These are phyloP conservation scores for Manis javanica DNA, from an alignment of 2,797 vertebrate species.

Conservation along the genomic window DNA sequence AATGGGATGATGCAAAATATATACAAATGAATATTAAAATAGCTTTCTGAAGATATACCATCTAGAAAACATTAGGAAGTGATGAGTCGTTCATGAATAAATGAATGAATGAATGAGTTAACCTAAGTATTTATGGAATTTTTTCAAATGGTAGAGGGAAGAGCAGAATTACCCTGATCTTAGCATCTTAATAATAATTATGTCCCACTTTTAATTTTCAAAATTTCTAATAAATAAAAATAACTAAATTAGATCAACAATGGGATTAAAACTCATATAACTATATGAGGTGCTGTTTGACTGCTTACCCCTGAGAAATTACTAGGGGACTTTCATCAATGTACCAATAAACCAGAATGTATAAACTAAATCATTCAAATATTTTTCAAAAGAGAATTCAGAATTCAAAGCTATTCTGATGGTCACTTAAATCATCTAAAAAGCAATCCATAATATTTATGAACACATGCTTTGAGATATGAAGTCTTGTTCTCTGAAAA, in stretches of 20 bases:
- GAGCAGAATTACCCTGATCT: not conserved
- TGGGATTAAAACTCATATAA: not conserved
- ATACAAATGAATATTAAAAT: constrained; percentile 42
- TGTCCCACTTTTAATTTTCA: not conserved
- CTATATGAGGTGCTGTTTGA: not conserved
- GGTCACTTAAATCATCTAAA: not conserved
- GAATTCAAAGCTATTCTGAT: constrained; percentile 22
- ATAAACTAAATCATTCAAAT: constrained; percentile 21
- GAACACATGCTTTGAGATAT: not conserved
- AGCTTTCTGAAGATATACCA: constrained; percentile 11
- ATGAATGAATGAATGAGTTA: not conserved
- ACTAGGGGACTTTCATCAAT: not conserved
- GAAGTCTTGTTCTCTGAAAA: not conserved
- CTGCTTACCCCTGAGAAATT: not conserved
- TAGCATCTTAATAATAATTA: constrained; percentile 21
- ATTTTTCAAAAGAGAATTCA: constrained; percentile 26
- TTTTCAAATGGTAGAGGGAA: not conserved
- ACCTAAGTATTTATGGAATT: constrained; percentile 17
- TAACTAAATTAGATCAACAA: constrained; percentile 29
- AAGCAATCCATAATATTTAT: not conserved
- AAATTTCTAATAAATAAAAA: constrained; percentile 44
- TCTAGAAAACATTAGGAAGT: constrained; percentile 41
- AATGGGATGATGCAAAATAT: constrained; percentile 24
- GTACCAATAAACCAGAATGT: not conserved
- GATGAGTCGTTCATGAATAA: constrained; percentile 35